These are phyloP conservation scores for Helogale parvula DNA, from an alignment of 2,113 vertebrate genomes.

Conservation along the genomic window DNA sequence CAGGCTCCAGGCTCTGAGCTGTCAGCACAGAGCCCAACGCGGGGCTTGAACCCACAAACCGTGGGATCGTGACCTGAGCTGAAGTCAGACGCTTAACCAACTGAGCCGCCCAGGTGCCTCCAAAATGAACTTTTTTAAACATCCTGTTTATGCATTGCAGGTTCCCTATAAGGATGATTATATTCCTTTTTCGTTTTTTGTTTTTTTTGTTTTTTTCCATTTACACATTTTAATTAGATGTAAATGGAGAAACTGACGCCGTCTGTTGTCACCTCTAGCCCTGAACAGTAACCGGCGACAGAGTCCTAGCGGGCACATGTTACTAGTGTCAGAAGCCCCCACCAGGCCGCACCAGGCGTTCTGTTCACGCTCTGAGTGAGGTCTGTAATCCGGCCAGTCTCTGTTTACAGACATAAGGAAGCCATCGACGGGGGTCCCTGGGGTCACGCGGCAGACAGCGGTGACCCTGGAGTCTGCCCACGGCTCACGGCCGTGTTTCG, in stretches of 20 bases:
- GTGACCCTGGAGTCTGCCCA: background rate
- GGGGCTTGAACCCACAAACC: no score
- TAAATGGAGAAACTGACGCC: background rate
- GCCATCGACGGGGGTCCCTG: background rate
- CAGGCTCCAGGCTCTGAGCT: no score
- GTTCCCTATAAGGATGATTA: background rate
- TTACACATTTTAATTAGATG: background rate
- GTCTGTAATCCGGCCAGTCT: background rate
- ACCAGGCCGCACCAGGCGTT: background rate
- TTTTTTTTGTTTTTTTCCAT: background rate
- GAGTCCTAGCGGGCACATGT: accelerated
- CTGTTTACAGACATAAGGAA: background rate
- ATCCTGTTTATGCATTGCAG: background rate
- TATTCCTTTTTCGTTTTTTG: background rate
- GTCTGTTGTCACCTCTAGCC: background rate
- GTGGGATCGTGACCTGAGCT: no score
- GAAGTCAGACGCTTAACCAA: no score
- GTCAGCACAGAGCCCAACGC: no score
- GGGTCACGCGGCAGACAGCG: background rate
- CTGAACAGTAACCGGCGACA: background rate
- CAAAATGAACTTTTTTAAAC: background rate
- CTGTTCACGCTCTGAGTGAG: background rate
- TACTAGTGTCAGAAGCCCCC: background rate
- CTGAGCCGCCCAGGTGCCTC: no score
- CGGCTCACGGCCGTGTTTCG: background rate